Evolutionary conservation across 2,797 vertebrate species (phyloP).

Genomic region (Crenichthys baileyi): DNA sequence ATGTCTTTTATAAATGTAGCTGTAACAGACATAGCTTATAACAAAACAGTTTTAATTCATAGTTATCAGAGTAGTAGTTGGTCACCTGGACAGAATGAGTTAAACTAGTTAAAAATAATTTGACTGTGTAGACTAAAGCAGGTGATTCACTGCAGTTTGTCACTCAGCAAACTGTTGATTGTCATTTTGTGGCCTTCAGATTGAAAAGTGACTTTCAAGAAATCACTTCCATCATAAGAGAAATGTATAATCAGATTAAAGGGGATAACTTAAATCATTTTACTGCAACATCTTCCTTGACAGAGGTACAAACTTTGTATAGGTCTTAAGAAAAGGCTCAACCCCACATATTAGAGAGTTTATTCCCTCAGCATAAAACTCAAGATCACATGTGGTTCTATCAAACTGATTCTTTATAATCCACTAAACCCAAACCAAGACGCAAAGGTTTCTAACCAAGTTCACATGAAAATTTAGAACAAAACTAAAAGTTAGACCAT

Average conservation of each 20-base stretch:
- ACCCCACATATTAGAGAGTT: background rate
- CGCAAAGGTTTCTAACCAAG: background rate
- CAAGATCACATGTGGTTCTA: background rate
- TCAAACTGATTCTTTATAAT: background rate
- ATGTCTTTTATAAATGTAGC: background rate
- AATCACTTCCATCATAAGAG: background rate
- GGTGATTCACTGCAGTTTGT: background rate
- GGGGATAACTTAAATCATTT: background rate
- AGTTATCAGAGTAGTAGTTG: background rate
- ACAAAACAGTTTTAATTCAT: background rate
- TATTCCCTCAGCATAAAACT: background rate
- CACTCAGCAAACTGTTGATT: background rate
- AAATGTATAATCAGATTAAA: background rate
- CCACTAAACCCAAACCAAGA: background rate
- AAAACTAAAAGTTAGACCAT: background rate
- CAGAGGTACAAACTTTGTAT: background rate
- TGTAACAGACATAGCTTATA: no score
- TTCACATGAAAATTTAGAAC: background rate
- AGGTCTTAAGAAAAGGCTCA: background rate
- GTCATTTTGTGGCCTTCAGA: background rate
- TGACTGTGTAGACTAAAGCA: background rate
- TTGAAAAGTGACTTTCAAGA: background rate
- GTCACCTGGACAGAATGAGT: background rate
- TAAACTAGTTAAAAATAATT: background rate
- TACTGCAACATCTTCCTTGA: background rate